Evolutionary conservation across 2,797 vertebrate genomes (phyloP).

Genomic region (Hippocampus kuda): DNA sequence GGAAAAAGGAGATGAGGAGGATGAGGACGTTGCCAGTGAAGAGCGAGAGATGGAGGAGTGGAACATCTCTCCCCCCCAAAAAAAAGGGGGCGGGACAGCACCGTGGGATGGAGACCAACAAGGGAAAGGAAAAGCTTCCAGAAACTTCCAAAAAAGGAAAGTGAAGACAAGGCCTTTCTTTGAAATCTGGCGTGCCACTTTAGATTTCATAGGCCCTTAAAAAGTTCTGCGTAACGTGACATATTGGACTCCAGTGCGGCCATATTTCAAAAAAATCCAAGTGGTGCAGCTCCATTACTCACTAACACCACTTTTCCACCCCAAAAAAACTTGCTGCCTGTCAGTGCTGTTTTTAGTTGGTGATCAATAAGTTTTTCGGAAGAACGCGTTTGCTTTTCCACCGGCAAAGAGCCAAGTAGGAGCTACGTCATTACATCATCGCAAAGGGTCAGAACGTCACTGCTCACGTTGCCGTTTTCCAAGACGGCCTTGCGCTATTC

Average conservation of each 20-base stretch:
- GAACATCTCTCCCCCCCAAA: background rate
- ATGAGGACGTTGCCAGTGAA: background rate
- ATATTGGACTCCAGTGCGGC: background rate
- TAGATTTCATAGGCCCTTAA: background rate
- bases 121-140: conserved; percentile 10
- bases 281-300: background rate
- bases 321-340: too few relatives aligned
- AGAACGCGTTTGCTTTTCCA: too few relatives aligned
- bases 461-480: too few relatives aligned
- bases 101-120: conserved; percentile 7
- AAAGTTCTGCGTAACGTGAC: background rate
- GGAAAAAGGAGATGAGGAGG: conserved; percentile 1
- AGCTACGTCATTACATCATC: too few relatives aligned
- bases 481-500: too few relatives aligned
- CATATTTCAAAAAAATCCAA: background rate
- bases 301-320: too few relatives aligned
- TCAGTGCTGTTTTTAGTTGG: too few relatives aligned
- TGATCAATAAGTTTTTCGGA: too few relatives aligned
- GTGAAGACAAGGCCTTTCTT: conserved; percentile 8
- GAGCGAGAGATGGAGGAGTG: background rate
- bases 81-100: background rate
- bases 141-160: conserved; percentile 28
- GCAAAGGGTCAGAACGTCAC: too few relatives aligned
- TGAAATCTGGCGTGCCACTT: conserved; percentile 6
- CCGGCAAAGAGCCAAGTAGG: too few relatives aligned